These are phyloP conservation scores for Neotoma lepida DNA, from an alignment of 2,113 vertebrate genomes.

Conservation along the genomic window DNA sequence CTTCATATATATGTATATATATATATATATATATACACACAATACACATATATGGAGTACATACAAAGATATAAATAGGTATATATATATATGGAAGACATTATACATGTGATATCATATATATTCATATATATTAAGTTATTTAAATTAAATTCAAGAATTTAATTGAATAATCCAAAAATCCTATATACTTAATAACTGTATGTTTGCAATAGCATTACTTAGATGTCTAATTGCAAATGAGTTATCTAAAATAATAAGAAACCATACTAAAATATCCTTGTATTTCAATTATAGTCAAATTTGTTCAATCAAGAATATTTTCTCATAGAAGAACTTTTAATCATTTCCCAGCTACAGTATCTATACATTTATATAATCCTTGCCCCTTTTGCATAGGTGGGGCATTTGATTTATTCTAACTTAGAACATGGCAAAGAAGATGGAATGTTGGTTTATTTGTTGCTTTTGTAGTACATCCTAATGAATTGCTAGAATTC, in stretches of 20 bases:
- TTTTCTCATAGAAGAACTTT: not conserved
- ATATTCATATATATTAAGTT: too few species aligned
- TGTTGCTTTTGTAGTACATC: not conserved
- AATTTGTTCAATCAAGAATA: not conserved
- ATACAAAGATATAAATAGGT: not conserved
- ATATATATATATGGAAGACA: too few species aligned
- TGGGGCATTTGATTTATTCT: not conserved
- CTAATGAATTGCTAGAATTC: not conserved
- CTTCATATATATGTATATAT: not conserved
- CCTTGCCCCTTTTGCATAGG: fast-evolving
- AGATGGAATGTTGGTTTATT: not conserved
- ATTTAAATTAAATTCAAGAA: not conserved
- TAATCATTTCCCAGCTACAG: fast-evolving
- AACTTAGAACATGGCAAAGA: not conserved
- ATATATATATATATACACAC: too few species aligned
- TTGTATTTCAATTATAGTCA: not conserved
- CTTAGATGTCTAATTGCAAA: not conserved
- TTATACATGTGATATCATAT: too few species aligned
- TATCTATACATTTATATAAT: not conserved
- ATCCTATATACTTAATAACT: not conserved
- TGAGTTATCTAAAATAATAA: not conserved
- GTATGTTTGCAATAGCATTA: not conserved
- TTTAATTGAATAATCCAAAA: not conserved
- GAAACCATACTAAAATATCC: not conserved
- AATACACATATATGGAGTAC: not conserved